A percentile compares a stretch with the other conserved stretches of the same genome.
Conservation (phyloP, 2,888 invertebrate species). For the Platycheirus albimanus region DNA sequence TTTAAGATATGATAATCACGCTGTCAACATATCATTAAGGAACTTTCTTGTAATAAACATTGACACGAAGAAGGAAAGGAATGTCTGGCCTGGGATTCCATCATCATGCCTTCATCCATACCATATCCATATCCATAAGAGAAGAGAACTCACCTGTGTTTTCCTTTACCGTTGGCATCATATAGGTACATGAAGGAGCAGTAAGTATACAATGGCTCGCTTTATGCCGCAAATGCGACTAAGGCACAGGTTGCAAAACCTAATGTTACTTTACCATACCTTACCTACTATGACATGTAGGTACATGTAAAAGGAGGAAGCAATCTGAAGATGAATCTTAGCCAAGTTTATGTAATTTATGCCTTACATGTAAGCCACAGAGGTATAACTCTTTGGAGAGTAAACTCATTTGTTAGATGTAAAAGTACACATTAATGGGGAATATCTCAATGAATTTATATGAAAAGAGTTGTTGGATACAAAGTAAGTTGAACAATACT, state of each 20-base stretch:
- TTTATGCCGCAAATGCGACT: constrained; percentile 36
- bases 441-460: constrained; percentile 35
- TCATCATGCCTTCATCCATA: constrained; percentile 1
- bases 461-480: constrained; percentile 28
- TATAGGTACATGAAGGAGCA: background rate
- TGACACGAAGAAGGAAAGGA: constrained; percentile 43
- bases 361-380: constrained; percentile 26
- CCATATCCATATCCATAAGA: background rate
- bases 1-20: constrained; percentile 69
- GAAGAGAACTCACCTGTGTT: background rate
- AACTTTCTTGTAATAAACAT: constrained; percentile 63
- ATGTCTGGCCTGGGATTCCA: constrained; percentile 1
- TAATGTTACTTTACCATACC: constrained; percentile 30
- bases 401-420: constrained; percentile 46
- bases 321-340: constrained; percentile 54
- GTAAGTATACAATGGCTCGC: constrained; percentile 41
- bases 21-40: constrained; percentile 71
- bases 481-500: constrained; percentile 45
- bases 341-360: constrained; percentile 56
- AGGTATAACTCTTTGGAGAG: constrained; percentile 24
- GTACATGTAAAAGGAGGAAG: constrained; percentile 33
- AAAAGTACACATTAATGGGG: background rate
- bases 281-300: constrained; percentile 12
- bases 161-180: constrained; percentile 11
- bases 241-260: constrained; percentile 50